Evolutionary conservation across 2,113 vertebrate species (phyloP), one percentile per base, ranked within the genome.

Genomic region (Camelus dromedarius): DNA sequence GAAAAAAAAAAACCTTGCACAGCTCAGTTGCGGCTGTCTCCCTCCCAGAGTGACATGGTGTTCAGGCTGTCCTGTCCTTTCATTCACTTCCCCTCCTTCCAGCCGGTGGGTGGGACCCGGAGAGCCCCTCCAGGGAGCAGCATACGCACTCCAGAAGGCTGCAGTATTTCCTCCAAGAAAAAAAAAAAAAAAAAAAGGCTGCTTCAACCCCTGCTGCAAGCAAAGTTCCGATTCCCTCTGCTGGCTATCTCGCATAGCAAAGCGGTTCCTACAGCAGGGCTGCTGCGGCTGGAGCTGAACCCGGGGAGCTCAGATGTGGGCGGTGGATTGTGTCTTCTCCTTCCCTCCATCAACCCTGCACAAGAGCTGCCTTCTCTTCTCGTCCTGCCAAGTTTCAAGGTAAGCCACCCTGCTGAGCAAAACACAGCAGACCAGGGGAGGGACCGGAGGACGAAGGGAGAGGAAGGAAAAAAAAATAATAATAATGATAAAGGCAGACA

Each of bases 91-190:
- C 98, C 99, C 98, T 98, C 98, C 98, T 98, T 99, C 98, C 98
- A 98, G 99, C 99, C 98, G 99, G 99, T 99, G 99, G 99, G 99
- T 98, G 97, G 97, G 99, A 99, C 99, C 98, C 94, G 98, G 98
- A 96, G 96, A 98, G 98, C 97, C 98, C 99, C 99, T 99, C 99
- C 98, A 98, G 98, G 98, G 98, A 99, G 99, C 98, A 97, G 98
- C 97, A 98, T 98, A 99, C 98, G 98, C 99, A 99, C 99, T 98
- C 98, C 98, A 98, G 99, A 99, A 99, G 98, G 98, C 99, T 99
- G 99, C 99, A 99, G 99, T 98, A 98, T 99, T 99, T 98, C 99
- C 98, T 98, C 99, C 98, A 98, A 98, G 98, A 98, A 98, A 98
- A 98, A 95, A 97, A 92, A 91, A 35, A 91, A 35, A 91, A 94